These are phyloP conservation scores for Hydra vulgaris DNA, from an alignment of 30 jellyfish, hydroid and myxozoan genomes.

Conservation along the genomic window DNA sequence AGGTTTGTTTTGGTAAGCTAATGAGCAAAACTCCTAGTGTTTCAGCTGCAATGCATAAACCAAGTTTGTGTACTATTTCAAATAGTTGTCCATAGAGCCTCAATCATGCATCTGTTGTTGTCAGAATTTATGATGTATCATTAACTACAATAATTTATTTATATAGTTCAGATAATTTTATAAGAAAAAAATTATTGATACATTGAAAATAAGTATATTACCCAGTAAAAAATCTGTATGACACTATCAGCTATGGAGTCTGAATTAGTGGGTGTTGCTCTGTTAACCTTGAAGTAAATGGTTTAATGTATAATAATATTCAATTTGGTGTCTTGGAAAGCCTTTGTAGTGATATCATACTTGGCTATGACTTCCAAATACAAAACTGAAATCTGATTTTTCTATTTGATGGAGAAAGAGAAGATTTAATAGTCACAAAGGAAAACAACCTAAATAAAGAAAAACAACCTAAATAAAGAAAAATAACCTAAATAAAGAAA, in stretches of 20 bases:
- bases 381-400: conserved; percentile 32
- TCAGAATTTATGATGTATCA: neutral
- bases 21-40: neutral
- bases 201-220: neutral
- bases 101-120: conserved; percentile 3
- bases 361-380: conserved; percentile 33
- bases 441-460: neutral
- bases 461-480: neutral
- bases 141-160: neutral
- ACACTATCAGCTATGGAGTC: conserved; percentile 40
- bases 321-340: conserved; percentile 20
- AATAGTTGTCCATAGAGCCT: neutral
- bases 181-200: conserved; percentile 7
- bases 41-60: conserved; percentile 1
- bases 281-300: conserved; percentile 8
- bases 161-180: neutral
- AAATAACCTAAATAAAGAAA: too few relatives aligned
- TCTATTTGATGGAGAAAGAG: conserved; percentile 28
- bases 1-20: neutral
- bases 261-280: neutral
- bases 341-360: conserved; percentile 46
- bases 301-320: conserved; percentile 16
- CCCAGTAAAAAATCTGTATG: conserved; percentile 31
- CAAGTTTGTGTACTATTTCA: conserved; percentile 5
- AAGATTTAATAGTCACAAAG: conserved; percentile 11